These are phyloP conservation scores for Macaca mulatta DNA, from an alignment of 2,113 vertebrate genomes.

Conservation along the genomic window DNA sequence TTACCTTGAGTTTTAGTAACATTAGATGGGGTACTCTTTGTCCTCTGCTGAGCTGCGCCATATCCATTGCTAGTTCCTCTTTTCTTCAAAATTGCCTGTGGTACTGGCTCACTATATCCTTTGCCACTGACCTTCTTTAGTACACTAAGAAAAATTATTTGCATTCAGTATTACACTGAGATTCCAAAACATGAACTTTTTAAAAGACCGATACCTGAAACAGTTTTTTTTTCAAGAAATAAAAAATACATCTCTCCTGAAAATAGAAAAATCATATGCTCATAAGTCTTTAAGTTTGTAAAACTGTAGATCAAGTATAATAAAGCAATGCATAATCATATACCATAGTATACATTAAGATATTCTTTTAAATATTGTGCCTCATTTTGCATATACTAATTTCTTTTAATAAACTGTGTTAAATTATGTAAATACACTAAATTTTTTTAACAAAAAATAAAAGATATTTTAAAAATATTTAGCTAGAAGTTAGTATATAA, in stretches of 20 bases:
- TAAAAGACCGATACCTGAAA: background rate
- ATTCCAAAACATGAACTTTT: constrained; percentile 37
- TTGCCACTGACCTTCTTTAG: constrained; percentile 85
- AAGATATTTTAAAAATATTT: constrained; percentile 8
- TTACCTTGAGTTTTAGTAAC: constrained; percentile 89
- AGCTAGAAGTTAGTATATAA: background rate
- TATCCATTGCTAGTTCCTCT: constrained; percentile 76
- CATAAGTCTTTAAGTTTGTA: constrained; percentile 46
- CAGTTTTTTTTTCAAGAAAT: constrained; percentile 20
- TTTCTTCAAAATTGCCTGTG: constrained; percentile 84
- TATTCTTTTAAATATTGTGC: background rate
- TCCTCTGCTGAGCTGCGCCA: constrained; percentile 83
- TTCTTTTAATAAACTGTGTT: constrained; percentile 21
- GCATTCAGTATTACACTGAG: constrained; percentile 55
- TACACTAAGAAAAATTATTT: constrained; percentile 82
- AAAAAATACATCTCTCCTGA: constrained; percentile 23
- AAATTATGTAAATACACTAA: constrained; percentile 19
- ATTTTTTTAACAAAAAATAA: constrained; percentile 29
- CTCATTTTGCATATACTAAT: background rate
- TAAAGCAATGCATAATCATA: constrained; percentile 50
- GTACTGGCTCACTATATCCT: constrained; percentile 83
- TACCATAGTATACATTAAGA: background rate
- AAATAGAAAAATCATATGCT: background rate
- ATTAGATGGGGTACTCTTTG: constrained; percentile 81
- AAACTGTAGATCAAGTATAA: constrained; percentile 10